Conservation (phyloP, 2,113 vertebrate species). For the Elephas maximus region DNA sequence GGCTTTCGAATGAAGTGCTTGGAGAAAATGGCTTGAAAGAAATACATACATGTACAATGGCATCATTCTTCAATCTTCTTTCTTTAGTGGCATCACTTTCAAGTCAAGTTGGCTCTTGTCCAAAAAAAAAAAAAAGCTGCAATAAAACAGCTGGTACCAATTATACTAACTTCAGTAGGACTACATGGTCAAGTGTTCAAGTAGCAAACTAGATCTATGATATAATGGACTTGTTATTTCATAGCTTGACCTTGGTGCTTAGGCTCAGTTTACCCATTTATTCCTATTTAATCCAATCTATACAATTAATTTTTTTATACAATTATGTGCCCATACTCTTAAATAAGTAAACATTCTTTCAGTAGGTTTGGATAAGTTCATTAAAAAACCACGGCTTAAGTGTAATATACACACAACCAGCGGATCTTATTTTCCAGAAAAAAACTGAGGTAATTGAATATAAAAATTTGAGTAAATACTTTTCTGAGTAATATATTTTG, state of each 20-base stretch:
- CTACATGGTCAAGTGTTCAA: constrained; percentile 82
- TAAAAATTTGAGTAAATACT: neutral
- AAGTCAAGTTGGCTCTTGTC: constrained; percentile 82
- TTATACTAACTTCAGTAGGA: constrained; percentile 87
- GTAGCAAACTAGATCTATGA: constrained; percentile 77
- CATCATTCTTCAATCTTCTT: constrained; percentile 69
- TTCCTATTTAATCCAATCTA: constrained; percentile 82
- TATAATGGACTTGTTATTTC: constrained; percentile 84
- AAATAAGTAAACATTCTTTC: neutral
- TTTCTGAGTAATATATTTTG: neutral
- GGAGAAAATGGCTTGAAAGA: constrained; percentile 64
- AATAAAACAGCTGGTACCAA: constrained; percentile 90
- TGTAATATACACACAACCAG: neutral
- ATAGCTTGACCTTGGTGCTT: constrained; percentile 82
- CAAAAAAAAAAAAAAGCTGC: constrained; percentile 82
- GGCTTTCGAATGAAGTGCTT: constrained; percentile 70
- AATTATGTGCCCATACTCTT: neutral
- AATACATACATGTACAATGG: constrained; percentile 44
- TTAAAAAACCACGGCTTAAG: neutral
- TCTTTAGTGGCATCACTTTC: constrained; percentile 76
- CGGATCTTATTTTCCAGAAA: constrained; percentile 39
- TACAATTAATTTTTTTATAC: constrained; percentile 56
- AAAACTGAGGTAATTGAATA: neutral
- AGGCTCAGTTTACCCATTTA: constrained; percentile 78
- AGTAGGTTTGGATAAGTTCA: neutral